These are phyloP conservation scores for Morpho helenor DNA, from an alignment of 2,888 invertebrate species.

Conservation along the genomic window DNA sequence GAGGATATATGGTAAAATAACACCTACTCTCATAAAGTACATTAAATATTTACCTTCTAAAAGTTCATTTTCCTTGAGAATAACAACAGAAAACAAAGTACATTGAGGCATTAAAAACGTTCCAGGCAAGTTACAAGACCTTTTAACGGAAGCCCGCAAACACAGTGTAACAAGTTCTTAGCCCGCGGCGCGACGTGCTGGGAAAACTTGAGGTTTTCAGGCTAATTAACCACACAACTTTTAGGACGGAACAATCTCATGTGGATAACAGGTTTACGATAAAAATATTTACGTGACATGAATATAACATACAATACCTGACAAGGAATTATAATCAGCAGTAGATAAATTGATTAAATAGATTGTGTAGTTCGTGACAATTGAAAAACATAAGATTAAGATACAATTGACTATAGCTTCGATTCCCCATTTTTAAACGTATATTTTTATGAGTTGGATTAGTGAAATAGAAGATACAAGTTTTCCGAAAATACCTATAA, in stretches of 20 bases:
- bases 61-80: neutral
- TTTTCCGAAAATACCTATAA: too few species aligned
- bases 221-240: slow-evolving; percentile 66
- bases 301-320: too few species aligned
- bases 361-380: too few species aligned
- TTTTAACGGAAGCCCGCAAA: slow-evolving; percentile 36
- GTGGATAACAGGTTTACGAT: slow-evolving; percentile 40
- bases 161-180: slow-evolving; percentile 51
- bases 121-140: slow-evolving; percentile 20
- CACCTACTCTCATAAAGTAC: too few species aligned
- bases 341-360: too few species aligned
- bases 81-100: slow-evolving; percentile 1
- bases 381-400: too few species aligned
- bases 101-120: neutral
- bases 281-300: slow-evolving; percentile 34
- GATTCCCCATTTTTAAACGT: too few species aligned
- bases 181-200: slow-evolving; percentile 58
- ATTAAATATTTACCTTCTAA: neutral
- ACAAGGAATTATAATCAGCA: too few species aligned
- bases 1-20: too few species aligned
- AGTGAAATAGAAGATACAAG: too few species aligned
- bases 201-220: slow-evolving; percentile 57
- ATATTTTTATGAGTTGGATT: too few species aligned
- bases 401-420: too few species aligned
- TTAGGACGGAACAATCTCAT: slow-evolving; percentile 50